Base-by-base conservation (phyloP, 2,113 vertebrate genomes). In the Apus apus region DNA sequence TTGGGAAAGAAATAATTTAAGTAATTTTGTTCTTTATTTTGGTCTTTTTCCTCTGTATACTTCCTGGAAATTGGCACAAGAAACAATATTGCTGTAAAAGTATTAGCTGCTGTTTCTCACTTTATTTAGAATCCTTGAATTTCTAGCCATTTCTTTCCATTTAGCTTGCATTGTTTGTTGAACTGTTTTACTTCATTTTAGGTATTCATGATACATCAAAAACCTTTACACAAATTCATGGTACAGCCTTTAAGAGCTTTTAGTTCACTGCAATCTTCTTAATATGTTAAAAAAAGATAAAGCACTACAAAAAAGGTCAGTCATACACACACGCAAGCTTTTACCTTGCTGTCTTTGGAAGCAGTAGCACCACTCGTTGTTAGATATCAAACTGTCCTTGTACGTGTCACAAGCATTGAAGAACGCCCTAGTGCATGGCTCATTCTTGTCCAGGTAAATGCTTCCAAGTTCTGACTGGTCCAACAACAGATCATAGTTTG, bases 281-380 rank as follows among this genome's bases (percentile, higher is more conserved):
- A 57, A 13, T 32, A 62, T 4, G 7, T 62, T 67, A 53, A 85
- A 75, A 65, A 78, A 65, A 82, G 15, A 74, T 61, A 51, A 92
- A 92, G 30, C 15, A 40, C n/a, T 72, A 82, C 58, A 76, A 50
- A 54, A 54, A 81, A 87, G 30, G 22, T 81, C 72, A 91, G 50
- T 48, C 50, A 57, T 21, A 51, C 4, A 27, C 32, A 73, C 11
- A 56, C 7, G 20, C 9, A 56, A 74, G 94, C 29, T 57, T 95
- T 96, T 98, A 99, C 99, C 99, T 98, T 99, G 99, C 95, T 99
- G 99, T 88, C 98, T 99, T 96, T 99, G 99, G 97, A 99, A 99
- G 96, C 99, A 99, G 61, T 99, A 99, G 97, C 99, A 99, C 99
- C 99, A 99, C 88, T 99, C 99, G 21, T 99, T 99, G 97, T 99